Percentiles rank a stretch among this genome's conserved stretches.
Conservation (phyloP, 2,113 vertebrate genomes). For the Gallinago media region DNA sequence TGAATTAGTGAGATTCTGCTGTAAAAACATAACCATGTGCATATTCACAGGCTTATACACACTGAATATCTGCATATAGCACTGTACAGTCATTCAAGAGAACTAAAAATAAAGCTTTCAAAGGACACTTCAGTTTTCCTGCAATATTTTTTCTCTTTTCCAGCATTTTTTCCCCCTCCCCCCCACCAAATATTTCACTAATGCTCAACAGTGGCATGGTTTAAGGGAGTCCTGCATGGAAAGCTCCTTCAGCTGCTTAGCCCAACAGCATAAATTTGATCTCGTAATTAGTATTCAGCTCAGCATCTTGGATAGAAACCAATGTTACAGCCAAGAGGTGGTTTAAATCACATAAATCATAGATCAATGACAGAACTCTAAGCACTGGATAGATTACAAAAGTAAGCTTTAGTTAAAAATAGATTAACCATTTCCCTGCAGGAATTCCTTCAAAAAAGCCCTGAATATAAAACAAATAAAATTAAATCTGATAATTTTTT, state of each 20-base stretch:
- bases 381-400: conserved; percentile 87
- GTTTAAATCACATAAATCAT: conserved; percentile 89
- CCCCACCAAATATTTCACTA: conserved; percentile 17
- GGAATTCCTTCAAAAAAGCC: conserved; percentile 63
- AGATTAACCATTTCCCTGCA: conserved; percentile 84
- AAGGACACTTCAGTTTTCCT: conserved; percentile 8
- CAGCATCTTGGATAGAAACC: conserved; percentile 86
- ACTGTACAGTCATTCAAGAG: not conserved
- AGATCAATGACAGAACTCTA: conserved; percentile 88
- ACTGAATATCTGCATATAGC: not conserved
- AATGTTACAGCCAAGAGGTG: conserved; percentile 86
- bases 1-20: conserved; percentile 59
- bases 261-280: conserved; percentile 87
- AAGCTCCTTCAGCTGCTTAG: conserved; percentile 82
- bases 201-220: conserved; percentile 54
- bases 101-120: conserved; percentile 49
- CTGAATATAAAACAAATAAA: conserved; percentile 75
- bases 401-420: conserved; percentile 90
- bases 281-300: conserved; percentile 89
- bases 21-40: conserved; percentile 36
- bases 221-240: conserved; percentile 72
- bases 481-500: conserved; percentile 70
- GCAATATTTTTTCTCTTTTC: conserved; percentile 14
- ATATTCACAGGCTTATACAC: not conserved
- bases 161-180: not conserved